phyloP scores from a whole-genome alignment of 2,888 invertebrate species.

The Sipha maydis region DNA sequence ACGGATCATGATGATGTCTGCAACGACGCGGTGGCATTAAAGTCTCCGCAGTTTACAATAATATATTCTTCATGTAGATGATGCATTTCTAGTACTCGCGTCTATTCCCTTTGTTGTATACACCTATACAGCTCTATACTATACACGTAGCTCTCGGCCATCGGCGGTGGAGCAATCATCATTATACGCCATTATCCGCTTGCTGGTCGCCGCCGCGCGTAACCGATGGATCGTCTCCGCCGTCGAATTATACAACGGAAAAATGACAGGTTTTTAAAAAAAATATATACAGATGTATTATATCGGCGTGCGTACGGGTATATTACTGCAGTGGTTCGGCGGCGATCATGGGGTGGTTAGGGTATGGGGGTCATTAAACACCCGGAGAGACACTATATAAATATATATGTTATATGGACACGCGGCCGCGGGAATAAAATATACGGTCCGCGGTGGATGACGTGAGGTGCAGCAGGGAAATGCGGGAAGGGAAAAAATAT shows the following conservation, averaged over 20 bases:
- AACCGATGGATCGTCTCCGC: neutral
- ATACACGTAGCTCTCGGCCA: neutral
- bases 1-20: neutral
- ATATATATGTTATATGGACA: neutral
- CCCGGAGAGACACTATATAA: slow-evolving; percentile 25
- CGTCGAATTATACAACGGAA: slow-evolving; percentile 43
- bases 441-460: neutral
- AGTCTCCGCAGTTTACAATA: neutral
- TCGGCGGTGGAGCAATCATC: slow-evolving; percentile 38
- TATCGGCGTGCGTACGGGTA: neutral
- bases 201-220: neutral
- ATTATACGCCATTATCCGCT: slow-evolving; percentile 41
- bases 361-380: slow-evolving; percentile 53
- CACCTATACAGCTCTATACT: neutral
- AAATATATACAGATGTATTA: slow-evolving; percentile 19
- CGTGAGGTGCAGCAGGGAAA: neutral
- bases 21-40: neutral
- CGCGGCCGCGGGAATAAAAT: slow-evolving; percentile 29
- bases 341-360: neutral
- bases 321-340: neutral
- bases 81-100: neutral
- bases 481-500: neutral
- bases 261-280: slow-evolving; percentile 53
- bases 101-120: slow-evolving; percentile 17
- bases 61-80: too few relatives aligned